Evolutionary conservation across 2,797 vertebrate species (phyloP), one percentile per base, ranked within the genome.

Genomic region (Melanotaenia pygmaea): DNA sequence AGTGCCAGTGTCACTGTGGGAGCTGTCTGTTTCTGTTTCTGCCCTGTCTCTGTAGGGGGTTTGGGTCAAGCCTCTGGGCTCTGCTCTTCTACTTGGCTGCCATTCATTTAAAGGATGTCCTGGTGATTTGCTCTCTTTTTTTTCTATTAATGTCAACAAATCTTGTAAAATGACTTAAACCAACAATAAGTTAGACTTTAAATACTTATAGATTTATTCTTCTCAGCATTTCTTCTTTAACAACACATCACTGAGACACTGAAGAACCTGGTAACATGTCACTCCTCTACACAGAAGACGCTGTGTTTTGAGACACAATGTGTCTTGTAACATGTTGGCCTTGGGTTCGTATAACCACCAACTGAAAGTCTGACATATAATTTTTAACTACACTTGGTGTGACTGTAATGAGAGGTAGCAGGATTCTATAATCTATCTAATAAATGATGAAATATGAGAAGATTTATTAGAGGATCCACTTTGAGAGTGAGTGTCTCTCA

Each of bases 371-470:
- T 40, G 32, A 56, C 47, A 45, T 22, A 13, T 43, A 18, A 43
- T 37, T 58, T 60, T 35, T 3, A 57, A 34, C 54, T 47, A 24
- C 12, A 2, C 37, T 61, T 54, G 30, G 34, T 22, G 34, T 62
- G 50, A 62, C 60, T 68, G 14, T 37, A 59, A 53, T 16, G 62
- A 50, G 57, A 38, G 30, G 64, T 34, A 56, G 12, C 45, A 40
- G 45, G 63, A 56, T 63, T 74, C 22, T 66, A 22, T 70, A 74
- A 56, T 75, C 43, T 11, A 16, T 72, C 53, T 60, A 53, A 80
- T 79, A 82, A 80, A 85, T 73, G 45, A 80, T 76, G 53, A 85
- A 82, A 83, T 80, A 69, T 76, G 70, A 66, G 63, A 70, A 76
- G 34, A 80, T 63, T 11, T 83, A 79, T 79, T 43, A 80, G 30